Percentiles rank a stretch among this genome's conserved stretches.
Evolutionary conservation across 2,113 vertebrate genomes (phyloP).

Genomic region (Procavia capensis): DNA sequence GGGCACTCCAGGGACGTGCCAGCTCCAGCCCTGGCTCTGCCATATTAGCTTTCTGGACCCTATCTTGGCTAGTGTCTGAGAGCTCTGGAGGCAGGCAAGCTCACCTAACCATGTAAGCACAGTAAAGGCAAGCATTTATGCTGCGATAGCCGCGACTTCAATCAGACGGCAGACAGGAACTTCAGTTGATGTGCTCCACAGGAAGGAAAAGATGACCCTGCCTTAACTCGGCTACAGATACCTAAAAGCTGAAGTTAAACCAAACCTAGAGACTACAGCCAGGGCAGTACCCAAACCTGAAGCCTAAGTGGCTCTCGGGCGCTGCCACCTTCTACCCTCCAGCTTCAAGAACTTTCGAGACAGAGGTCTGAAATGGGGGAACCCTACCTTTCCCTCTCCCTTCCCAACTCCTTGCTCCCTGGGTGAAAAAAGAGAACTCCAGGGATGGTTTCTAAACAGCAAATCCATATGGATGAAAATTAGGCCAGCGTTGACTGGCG

Average conservation of each 20-base stretch:
- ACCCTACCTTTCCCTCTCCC: background rate
- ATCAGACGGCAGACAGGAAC: background rate
- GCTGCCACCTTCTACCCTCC: background rate
- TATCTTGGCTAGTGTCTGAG: background rate
- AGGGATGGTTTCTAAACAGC: background rate
- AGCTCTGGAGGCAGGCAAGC: background rate
- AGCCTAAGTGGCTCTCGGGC: background rate
- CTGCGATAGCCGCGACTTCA: fast-evolving
- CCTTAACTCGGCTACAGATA: background rate
- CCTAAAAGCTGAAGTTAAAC: background rate
- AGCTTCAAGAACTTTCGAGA: fast-evolving
- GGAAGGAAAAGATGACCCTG: background rate
- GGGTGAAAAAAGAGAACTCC: background rate
- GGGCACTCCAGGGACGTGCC: background rate
- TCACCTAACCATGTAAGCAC: background rate
- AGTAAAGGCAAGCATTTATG: background rate
- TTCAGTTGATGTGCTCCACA: background rate
- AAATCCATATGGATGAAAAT: background rate
- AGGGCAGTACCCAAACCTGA: background rate
- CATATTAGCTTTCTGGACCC: background rate
- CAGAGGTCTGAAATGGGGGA: background rate
- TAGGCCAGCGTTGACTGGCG: background rate
- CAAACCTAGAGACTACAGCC: background rate
- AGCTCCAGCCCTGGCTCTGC: background rate
- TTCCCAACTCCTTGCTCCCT: background rate